Evolutionary conservation across 2,113 vertebrate species (phyloP), one percentile per base, ranked within the genome.

Genomic region (Ornithorhynchus anatinus): DNA sequence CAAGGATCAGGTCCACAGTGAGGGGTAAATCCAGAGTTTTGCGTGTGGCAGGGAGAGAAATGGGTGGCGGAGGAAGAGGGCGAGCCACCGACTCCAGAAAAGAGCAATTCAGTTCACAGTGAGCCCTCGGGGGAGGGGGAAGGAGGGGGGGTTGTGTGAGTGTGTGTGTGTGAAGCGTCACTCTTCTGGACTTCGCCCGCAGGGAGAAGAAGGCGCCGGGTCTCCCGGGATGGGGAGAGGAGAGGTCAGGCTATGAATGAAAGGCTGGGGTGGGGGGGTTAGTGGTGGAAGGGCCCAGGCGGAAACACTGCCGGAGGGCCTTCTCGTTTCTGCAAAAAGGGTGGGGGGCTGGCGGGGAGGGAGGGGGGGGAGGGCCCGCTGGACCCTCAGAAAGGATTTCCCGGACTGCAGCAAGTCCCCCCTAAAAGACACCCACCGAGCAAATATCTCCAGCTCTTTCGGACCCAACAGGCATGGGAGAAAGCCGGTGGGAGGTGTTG

Each of bases 201-300:
- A 1, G 22, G 73, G 82, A 75, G 47, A 74, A 38, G 51, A 29
- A 40, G 78, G 80, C 72, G 79, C 82, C 76, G 50, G 70, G 61
- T 60, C 76, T 37, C n/a, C 59, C 36, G 16, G 4, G 39, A 63
- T 14, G 12, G 45, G 56, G 44, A 33, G 35, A 14, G 57, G 31
- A 7, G 40, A 32, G 52, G 51, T 29, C 47, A 9, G 47, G 25
- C 14, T 27, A 27, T 31, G 47, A 50, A 45, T 38, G 61, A 71
- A 16, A 61, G 65, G 53, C 60, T 13, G 12, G 39, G 48, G 73
- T 25, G n/a, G 37, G 71, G 65, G 37, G 48, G 32, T 10, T 11
- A 5, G 20, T 6, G 29, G 53, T 62, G 16, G 16, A 54, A 31
- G 37, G 65, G 59, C 69, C 68, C 75, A 15, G 66, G 50, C 45